Base-by-base conservation (phyloP, 2,113 vertebrate species). In the Campylorhamphus procurvoides region DNA sequence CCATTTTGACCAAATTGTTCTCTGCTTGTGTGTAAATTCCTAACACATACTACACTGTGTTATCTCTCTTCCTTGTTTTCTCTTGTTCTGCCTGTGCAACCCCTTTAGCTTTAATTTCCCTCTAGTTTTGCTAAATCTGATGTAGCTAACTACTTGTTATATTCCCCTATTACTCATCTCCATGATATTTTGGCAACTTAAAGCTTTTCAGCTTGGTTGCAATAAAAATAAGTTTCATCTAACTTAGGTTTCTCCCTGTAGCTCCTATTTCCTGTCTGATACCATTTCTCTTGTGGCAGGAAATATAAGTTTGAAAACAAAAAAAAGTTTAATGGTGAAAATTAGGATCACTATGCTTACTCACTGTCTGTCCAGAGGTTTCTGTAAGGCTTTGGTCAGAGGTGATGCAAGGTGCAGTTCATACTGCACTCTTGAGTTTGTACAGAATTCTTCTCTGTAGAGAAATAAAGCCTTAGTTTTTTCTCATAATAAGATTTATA, bases 41-140 rank as follows among this genome's bases (percentile, higher is more conserved):
- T 79, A 25, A 33, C 1, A 1, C 15, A 1, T 22, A 9, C 18
- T 46, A 16, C 7, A 18, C 18, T 35, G 2, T 25, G 4, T 44
- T 44, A 3, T 55, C 1, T 46, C 12, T 40, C 17, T 66, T 85
- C 25, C 15, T 47, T 7, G 13, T 72, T 50, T 82, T 58, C n/a
- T n/a, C 12, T 42, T 60, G 2, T 75, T 90, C 44, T 64, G 33
- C 40, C 10, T 66, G 13, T 56, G 14, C n/a, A 62, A 18, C 5
- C 1, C 14, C 23, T 47, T 80, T 79, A 52, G 14, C 10, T 85
- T 80, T 77, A 66, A 59, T 68, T 80, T 88, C 9, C 1, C 14
- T 47, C 13, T 60, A 25, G 23, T 58, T 77, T 42, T 81, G 31
- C 28, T 89, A 77, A 53, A 84, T 55, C 31, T 40, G 42, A 63